Conservation (phyloP, 2,113 vertebrate species). For the Ranitomeya variabilis region DNA sequence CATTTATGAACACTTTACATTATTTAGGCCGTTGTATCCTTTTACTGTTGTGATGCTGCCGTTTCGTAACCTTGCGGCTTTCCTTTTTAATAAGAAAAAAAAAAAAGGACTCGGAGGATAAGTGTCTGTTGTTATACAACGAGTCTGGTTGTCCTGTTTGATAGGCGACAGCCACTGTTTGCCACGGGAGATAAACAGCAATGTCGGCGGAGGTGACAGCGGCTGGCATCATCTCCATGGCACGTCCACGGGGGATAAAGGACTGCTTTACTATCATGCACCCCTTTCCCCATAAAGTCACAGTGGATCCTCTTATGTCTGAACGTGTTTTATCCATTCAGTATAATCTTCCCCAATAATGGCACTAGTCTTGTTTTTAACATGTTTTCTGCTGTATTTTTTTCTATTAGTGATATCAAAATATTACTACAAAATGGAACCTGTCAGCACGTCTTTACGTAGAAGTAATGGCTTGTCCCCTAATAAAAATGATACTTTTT, state of each 20-base stretch:
- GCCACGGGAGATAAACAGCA: background rate
- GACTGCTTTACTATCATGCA: too few relatives aligned
- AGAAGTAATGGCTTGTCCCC: too few relatives aligned
- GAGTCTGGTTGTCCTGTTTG: background rate
- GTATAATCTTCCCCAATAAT: too few relatives aligned
- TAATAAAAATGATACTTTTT: too few relatives aligned
- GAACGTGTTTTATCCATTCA: too few relatives aligned
- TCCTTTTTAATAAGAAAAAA: constrained; percentile 73
- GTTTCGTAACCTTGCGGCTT: constrained; percentile 72
- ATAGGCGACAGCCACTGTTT: constrained; percentile 13
- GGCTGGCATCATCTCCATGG: background rate
- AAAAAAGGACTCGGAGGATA: constrained; percentile 54
- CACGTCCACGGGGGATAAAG: background rate
- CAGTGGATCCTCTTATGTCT: too few relatives aligned
- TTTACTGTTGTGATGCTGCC: constrained; percentile 76
- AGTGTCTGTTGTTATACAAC: constrained; percentile 48
- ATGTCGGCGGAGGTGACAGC: background rate
- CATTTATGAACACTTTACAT: constrained; percentile 88
- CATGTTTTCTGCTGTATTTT: too few relatives aligned
- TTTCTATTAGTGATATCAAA: too few relatives aligned
- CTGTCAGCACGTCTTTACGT: too few relatives aligned
- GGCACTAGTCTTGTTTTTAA: too few relatives aligned
- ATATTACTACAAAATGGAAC: too few relatives aligned
- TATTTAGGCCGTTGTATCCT: constrained; percentile 84
- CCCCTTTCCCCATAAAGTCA: too few relatives aligned